Base-by-base conservation (phyloP, 2,888 invertebrate species). In the Brachycybe producta region DNA sequence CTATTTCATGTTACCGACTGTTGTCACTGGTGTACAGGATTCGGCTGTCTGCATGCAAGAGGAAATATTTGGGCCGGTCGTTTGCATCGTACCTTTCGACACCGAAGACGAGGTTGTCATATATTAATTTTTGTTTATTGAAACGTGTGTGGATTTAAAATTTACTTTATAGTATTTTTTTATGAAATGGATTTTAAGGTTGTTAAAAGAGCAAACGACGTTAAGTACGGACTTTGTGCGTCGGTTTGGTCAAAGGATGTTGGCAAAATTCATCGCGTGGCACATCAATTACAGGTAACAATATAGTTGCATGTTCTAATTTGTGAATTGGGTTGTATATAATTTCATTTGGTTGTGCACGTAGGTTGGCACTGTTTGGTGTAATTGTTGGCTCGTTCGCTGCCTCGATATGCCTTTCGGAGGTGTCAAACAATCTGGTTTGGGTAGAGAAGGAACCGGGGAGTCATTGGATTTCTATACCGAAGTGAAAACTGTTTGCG, bases 51-150 rank as follows among this genome's bases (percentile, higher is more conserved):
- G 69, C 46, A 71, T 74, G 68, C 66, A 65, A 46, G 73, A 75
- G 55, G 74, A 74, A 58, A 73, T 75, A 30, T 75, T 75, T 60
- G 74, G 74, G 0, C 74, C 74, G 0, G 71, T 74, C 11, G 69
- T 70, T 4, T 72, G 71, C 58, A 57, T 75, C 24, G 61, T 64
- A 2, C 67, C 68, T 5, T 72, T 72, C 60, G 61, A 65, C 40
- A 52, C 54, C 1, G 61, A 63, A 34, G 59, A 58, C 5, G 58
- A 61, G 45, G 59, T 59, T 42, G 54, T 56, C 32, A 54, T 39
- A 17, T 21, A 28, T 17, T 15, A 32, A 19, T 24, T 43, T 3
- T 52, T 53, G 36, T 32, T 44, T 28, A n/a, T 38, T 21, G n/a
- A 2, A 28, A 32, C 24, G 17, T 24, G 51, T 11, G 49, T 30